Conservation (phyloP, 2,888 invertebrate species). For the Oligia fasciuncula region DNA sequence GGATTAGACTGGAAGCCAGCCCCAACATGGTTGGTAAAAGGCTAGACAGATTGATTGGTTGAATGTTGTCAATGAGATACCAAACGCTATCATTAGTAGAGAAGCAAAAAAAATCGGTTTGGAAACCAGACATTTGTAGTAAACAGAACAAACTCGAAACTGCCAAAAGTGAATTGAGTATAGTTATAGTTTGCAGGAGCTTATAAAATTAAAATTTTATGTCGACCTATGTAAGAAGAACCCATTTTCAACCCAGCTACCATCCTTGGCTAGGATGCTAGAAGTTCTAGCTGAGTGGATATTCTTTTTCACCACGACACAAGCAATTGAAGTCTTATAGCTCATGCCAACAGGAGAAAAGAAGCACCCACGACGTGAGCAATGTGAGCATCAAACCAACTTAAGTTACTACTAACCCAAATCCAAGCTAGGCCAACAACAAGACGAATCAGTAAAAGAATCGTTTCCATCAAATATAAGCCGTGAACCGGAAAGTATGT, state of each 20-base stretch:
- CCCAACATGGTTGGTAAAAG: too few species aligned
- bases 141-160: background rate
- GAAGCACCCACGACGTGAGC: too few species aligned
- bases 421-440: constrained; percentile 12
- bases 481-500: constrained; percentile 57
- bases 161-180: background rate
- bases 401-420: background rate
- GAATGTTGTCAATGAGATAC: background rate
- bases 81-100: background rate
- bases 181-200: background rate
- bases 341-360: background rate
- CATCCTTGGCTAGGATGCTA: background rate
- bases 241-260: background rate
- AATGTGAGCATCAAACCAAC: background rate
- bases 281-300: background rate
- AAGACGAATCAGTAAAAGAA: constrained; percentile 41
- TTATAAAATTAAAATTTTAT: background rate
- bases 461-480: constrained; percentile 44
- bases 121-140: background rate
- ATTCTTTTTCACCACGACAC: background rate
- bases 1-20: too few species aligned
- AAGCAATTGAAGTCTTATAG: too few species aligned
- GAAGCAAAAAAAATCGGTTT: background rate
- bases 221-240: background rate
- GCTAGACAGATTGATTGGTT: too few species aligned